Percentiles rank a stretch among this genome's conserved stretches.
Conservation (phyloP, 2,888 invertebrate species). For the Cryptus armator region DNA sequence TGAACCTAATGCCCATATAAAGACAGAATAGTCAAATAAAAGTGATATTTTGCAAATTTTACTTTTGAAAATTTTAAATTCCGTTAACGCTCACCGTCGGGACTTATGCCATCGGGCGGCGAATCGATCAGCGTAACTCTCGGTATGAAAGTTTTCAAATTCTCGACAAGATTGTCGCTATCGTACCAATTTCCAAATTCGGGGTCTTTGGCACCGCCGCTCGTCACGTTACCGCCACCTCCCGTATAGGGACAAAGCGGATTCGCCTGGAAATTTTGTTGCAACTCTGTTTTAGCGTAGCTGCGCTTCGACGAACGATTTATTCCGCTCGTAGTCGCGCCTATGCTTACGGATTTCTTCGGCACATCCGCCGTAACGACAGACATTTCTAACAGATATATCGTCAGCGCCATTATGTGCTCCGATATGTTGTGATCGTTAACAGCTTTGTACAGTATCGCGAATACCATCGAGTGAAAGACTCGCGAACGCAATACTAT, state of each 20-base stretch:
- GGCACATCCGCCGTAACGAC: conserved; percentile 86
- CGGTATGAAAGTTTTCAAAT: conserved; percentile 90
- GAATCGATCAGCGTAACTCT: conserved; percentile 87
- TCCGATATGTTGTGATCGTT: conserved; percentile 92
- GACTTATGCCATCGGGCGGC: conserved; percentile 86
- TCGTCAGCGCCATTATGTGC: conserved; percentile 94
- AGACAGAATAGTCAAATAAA: no score
- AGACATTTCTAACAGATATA: conserved; percentile 95
- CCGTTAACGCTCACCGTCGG: conserved; percentile 87
- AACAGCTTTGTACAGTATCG: conserved; percentile 94
- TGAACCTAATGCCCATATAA: conserved; percentile 86
- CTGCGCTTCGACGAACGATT: conserved; percentile 1
- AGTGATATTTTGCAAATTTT: no score
- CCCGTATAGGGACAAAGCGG: conserved; percentile 86
- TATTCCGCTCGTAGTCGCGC: conserved; percentile 23
- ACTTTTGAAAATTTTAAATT: no score
- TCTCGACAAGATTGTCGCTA: conserved; percentile 91
- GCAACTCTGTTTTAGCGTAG: conserved; percentile 24
- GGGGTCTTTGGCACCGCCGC: conserved; percentile 86
- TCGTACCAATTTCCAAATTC: conserved; percentile 88
- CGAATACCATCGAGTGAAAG: conserved; percentile 92
- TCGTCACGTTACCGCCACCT: conserved; percentile 70
- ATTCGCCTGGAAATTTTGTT: conserved; percentile 80
- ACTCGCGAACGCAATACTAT: conserved; percentile 87
- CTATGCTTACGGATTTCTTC: conserved; percentile 83